These are phyloP conservation scores for Nephrotoma flavescens DNA, from an alignment of 2,888 invertebrate species.

Conservation along the genomic window DNA sequence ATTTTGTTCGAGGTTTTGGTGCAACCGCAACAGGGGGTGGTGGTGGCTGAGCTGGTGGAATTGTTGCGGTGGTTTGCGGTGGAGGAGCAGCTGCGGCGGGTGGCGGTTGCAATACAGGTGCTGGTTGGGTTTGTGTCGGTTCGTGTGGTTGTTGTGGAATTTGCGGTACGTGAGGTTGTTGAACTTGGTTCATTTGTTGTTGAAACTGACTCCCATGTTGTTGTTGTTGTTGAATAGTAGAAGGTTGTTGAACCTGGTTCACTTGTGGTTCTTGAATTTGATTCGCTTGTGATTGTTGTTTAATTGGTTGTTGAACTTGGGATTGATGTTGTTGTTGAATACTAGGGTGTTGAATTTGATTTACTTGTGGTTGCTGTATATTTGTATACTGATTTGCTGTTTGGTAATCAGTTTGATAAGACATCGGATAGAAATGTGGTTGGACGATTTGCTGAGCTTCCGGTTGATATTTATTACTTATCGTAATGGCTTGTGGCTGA, in stretches of 20 bases:
- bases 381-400: neutral
- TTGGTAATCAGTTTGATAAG: neutral
- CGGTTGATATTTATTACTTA: neutral
- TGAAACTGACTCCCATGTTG: neutral
- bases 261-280: constrained; percentile 6
- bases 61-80: neutral
- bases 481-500: constrained; percentile 1
- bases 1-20: constrained; percentile 16
- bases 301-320: neutral
- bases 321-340: constrained; percentile 9
- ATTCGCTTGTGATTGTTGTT: constrained; percentile 7
- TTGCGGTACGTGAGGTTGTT: neutral
- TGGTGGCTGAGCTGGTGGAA: constrained; percentile 3
- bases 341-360: neutral
- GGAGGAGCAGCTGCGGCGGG: neutral
- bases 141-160: neutral
- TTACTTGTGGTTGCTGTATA: neutral
- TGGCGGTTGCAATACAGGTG: neutral
- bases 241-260: neutral
- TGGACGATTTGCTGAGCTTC: neutral
- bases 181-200: neutral
- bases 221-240: neutral
- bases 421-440: neutral
- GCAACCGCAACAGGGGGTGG: neutral
- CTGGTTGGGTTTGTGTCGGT: neutral